Evolutionary conservation across 2,888 invertebrate genomes (phyloP).

Genomic region (Trichopria drosophilae): DNA sequence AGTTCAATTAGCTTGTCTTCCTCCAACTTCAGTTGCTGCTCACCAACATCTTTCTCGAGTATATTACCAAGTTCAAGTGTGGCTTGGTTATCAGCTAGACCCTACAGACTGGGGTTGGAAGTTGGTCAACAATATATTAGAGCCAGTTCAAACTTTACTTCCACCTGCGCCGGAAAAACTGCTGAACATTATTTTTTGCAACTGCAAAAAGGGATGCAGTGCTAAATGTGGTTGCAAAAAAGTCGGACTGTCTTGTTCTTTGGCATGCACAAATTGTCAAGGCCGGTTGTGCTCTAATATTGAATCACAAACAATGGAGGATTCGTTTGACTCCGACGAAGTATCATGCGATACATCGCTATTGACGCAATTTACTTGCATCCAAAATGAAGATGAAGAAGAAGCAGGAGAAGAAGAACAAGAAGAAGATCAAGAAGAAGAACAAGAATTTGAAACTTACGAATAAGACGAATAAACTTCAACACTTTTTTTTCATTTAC

Average conservation of each 20-base stretch:
- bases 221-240: constrained; percentile 41
- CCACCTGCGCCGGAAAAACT: constrained; percentile 39
- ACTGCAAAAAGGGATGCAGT: constrained; percentile 40
- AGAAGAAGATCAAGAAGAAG: too few relatives aligned
- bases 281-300: constrained; percentile 37
- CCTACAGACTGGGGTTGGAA: constrained; percentile 43
- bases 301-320: constrained; percentile 13
- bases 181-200: constrained; percentile 42
- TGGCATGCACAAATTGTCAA: constrained; percentile 41
- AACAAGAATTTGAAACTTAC: background rate
- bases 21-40: constrained; percentile 37
- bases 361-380: constrained; percentile 17
- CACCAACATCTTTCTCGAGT: constrained; percentile 41
- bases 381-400: constrained; percentile 23
- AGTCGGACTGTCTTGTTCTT: constrained; percentile 39
- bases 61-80: constrained; percentile 43
- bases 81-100: constrained; percentile 36
- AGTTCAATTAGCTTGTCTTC: constrained; percentile 37
- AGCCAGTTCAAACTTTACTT: constrained; percentile 31
- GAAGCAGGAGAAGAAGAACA: constrained; percentile 17
- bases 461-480: background rate
- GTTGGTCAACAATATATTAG: constrained; percentile 32
- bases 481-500: background rate
- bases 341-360: constrained; percentile 15
- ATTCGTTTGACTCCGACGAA: constrained; percentile 5